Evolutionary conservation across 2,113 vertebrate species (phyloP).

Genomic region (Vidua chalybeata): DNA sequence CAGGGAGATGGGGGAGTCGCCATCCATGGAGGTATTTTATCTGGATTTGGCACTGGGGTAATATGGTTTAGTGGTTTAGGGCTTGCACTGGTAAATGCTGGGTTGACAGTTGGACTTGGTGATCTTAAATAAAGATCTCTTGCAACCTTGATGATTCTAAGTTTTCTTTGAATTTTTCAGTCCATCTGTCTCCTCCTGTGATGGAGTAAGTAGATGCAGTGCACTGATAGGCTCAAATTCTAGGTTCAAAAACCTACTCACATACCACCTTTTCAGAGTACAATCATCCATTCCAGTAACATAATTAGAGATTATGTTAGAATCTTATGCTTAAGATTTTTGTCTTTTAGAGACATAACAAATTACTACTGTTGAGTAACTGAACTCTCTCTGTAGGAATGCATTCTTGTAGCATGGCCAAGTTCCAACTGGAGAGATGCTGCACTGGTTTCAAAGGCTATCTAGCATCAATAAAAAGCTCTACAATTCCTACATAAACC

Average conservation of each 20-base stretch:
- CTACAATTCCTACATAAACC: not conserved
- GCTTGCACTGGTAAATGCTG: not conserved
- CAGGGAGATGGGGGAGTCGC: not conserved
- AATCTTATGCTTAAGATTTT: not conserved
- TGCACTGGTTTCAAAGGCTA: not conserved
- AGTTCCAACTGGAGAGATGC: not conserved
- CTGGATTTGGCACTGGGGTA: not conserved
- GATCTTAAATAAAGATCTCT: not conserved
- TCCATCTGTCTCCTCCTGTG: not conserved
- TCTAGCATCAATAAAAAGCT: not conserved
- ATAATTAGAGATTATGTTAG: not conserved
- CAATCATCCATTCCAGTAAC: not conserved
- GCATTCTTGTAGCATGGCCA: not conserved
- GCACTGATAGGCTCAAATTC: not conserved
- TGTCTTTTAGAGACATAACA: not conserved
- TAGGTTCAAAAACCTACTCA: not conserved
- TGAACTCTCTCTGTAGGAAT: not conserved
- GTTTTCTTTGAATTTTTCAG: not conserved
- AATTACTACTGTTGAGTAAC: not conserved
- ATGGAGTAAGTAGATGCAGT: not conserved
- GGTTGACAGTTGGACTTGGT: not conserved
- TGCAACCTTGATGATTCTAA: not conserved
- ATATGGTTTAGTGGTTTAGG: not conserved
- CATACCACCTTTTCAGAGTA: not conserved
- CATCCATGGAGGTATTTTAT: not conserved